Evolutionary conservation across 2,888 invertebrate genomes (phyloP).

Genomic region (Drosophila buzzatii): DNA sequence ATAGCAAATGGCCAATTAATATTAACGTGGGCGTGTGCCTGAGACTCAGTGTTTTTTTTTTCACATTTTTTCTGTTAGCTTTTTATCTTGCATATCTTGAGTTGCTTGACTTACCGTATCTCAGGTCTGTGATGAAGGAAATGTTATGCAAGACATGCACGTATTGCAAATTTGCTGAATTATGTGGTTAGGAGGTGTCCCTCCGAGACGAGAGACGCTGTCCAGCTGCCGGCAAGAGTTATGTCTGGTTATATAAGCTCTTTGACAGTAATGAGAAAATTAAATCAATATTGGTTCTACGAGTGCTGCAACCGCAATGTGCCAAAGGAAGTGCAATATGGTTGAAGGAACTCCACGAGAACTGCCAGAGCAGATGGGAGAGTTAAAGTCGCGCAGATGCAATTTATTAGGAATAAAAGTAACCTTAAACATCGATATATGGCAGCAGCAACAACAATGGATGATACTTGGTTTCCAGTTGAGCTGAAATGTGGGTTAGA

Average conservation of each 20-base stretch:
- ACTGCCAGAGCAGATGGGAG: background rate
- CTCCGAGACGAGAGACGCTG: conserved; percentile 19
- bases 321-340: background rate
- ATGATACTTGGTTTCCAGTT: background rate
- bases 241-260: conserved; percentile 27
- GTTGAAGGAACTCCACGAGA: background rate
- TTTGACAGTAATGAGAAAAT: conserved; percentile 50
- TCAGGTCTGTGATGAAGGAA: conserved; percentile 64
- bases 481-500: conserved; percentile 57
- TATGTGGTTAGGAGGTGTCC: conserved; percentile 57
- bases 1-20: conserved; percentile 78
- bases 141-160: conserved; percentile 78
- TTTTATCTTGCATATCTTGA: conserved; percentile 46
- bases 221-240: conserved; percentile 18
- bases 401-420: conserved; percentile 6
- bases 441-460: conserved; percentile 8
- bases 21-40: conserved; percentile 76
- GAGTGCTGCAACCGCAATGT: background rate
- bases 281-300: conserved; percentile 2
- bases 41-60: conserved; percentile 4
- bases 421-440: conserved; percentile 9
- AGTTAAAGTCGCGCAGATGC: background rate
- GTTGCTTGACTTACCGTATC: conserved; percentile 32
- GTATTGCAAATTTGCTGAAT: conserved; percentile 64
- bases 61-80: background rate